A percentile compares a stretch with the other conserved stretches of the same genome.
Evolutionary conservation across 1,140 invertebrate species (phyloP).

Genomic region (Drosophila trapezifrons): DNA sequence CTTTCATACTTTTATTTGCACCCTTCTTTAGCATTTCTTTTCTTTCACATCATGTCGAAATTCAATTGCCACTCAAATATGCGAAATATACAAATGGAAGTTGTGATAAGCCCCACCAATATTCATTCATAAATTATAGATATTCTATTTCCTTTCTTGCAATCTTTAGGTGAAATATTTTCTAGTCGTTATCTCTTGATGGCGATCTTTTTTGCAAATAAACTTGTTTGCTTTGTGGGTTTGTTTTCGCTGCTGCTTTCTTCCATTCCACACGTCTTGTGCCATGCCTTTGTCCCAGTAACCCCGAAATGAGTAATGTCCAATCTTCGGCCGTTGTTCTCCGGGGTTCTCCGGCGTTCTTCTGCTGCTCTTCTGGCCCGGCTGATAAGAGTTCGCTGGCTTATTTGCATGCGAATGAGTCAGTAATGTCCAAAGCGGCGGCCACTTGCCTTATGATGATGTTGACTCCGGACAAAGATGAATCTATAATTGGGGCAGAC

Average conservation of each 20-base stretch:
- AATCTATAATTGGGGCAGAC: constrained; percentile 33
- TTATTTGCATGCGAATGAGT: constrained; percentile 38
- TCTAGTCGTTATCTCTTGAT: constrained; percentile 9
- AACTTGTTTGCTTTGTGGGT: constrained; percentile 21
- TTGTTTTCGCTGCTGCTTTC: constrained; percentile 26
- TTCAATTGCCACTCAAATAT: background rate
- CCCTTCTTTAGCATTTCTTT: background rate
- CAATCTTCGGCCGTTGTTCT: constrained; percentile 11
- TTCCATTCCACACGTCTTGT: constrained; percentile 32
- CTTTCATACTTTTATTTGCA: background rate
- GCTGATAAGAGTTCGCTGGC: constrained; percentile 27
- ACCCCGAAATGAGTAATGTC: constrained; percentile 43
- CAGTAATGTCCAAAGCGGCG: constrained; percentile 7
- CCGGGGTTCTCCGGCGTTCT: constrained; percentile 7
- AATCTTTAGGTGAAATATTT: constrained; percentile 1
- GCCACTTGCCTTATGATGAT: background rate
- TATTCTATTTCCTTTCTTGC: background rate
- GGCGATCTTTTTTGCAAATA: constrained; percentile 32
- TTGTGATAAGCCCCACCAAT: background rate
- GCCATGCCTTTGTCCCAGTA: constrained; percentile 32
- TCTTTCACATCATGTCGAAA: no score
- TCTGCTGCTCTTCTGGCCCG: constrained; percentile 4
- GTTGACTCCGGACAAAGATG: constrained; percentile 24
- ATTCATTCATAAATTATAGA: constrained; percentile 22
- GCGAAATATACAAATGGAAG: background rate